A percentile compares a stretch with the other conserved stretches of the same genome.
These are phyloP conservation scores for Drosophila elegans DNA, from an alignment of 1,140 invertebrate genomes.

Conservation along the genomic window DNA sequence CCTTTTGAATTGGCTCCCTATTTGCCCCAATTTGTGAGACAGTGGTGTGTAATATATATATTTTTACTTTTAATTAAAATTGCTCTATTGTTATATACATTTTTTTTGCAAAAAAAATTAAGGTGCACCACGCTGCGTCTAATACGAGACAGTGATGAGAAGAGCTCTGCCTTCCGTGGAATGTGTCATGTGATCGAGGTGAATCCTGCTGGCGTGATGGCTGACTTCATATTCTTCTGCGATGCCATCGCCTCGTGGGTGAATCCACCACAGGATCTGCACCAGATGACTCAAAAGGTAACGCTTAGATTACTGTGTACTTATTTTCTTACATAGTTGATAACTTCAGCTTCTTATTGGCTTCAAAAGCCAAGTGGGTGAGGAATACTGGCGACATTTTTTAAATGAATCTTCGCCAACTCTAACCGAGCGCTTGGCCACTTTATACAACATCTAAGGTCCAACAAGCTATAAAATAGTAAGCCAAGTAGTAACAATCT, in stretches of 20 bases:
- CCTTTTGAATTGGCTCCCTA: slow-evolving; percentile 99
- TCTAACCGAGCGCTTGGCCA: slow-evolving; percentile 93
- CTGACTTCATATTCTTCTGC: slow-evolving; percentile 99
- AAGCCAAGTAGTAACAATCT: slow-evolving; percentile 36
- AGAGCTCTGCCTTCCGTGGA: slow-evolving; percentile 99
- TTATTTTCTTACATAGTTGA: not conserved
- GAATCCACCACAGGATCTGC: slow-evolving; percentile 96
- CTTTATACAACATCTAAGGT: slow-evolving; percentile 93
- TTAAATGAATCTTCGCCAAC: slow-evolving; percentile 97
- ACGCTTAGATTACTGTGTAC: not conserved
- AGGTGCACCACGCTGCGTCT: slow-evolving; percentile 98
- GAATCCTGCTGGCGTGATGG: slow-evolving; percentile 95
- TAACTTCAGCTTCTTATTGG: slow-evolving; percentile 94
- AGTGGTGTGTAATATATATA: slow-evolving; percentile 98
- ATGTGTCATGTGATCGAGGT: slow-evolving; percentile 99
- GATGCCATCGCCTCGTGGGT: slow-evolving; percentile 99
- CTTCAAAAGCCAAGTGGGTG: slow-evolving; percentile 98
- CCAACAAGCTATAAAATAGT: not conserved
- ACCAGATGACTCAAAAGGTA: slow-evolving; percentile 99
- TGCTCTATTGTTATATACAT: slow-evolving; percentile 13
- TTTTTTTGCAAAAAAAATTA: slow-evolving; percentile 18
- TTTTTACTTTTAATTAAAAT: slow-evolving; percentile 38
- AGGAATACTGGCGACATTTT: slow-evolving; percentile 98
- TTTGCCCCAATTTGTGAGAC: slow-evolving; percentile 99
- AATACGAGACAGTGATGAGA: slow-evolving; percentile 99